Percentiles rank a stretch among this genome's conserved stretches.
phyloP scores from a whole-genome alignment of 1,140 invertebrate species.

The Diuraphis noxia region DNA sequence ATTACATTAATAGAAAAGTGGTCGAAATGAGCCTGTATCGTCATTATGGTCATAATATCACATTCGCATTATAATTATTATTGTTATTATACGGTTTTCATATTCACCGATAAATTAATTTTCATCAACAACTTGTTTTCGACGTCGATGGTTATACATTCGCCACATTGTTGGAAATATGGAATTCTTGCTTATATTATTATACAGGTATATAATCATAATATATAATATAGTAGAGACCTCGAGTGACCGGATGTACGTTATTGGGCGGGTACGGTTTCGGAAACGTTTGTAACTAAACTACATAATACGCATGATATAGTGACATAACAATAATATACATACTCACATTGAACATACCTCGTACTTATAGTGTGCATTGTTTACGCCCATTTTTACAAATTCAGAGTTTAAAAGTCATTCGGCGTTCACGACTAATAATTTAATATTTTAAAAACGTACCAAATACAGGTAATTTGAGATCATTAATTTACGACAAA shows the following conservation, averaged over 20 bases:
- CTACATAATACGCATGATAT: background rate
- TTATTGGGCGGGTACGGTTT: background rate
- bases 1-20: background rate
- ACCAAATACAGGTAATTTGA: background rate
- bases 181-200: background rate
- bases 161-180: background rate
- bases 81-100: background rate
- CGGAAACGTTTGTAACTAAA: background rate
- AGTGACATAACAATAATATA: background rate
- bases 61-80: background rate
- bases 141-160: background rate
- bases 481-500: background rate
- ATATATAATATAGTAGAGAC: no score
- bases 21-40: background rate
- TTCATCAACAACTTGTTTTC: background rate
- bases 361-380: background rate
- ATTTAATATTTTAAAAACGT: slow-evolving; percentile 3
- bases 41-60: background rate
- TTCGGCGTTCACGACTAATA: background rate
- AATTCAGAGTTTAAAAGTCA: slow-evolving; percentile 1
- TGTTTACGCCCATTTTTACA: background rate
- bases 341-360: background rate
- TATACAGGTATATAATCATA: no score
- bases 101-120: background rate
- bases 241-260: slow-evolving; percentile 7